phyloP scores from a whole-genome alignment of 1,140 invertebrate genomes.

The Drosophila punjabiensis region DNA sequence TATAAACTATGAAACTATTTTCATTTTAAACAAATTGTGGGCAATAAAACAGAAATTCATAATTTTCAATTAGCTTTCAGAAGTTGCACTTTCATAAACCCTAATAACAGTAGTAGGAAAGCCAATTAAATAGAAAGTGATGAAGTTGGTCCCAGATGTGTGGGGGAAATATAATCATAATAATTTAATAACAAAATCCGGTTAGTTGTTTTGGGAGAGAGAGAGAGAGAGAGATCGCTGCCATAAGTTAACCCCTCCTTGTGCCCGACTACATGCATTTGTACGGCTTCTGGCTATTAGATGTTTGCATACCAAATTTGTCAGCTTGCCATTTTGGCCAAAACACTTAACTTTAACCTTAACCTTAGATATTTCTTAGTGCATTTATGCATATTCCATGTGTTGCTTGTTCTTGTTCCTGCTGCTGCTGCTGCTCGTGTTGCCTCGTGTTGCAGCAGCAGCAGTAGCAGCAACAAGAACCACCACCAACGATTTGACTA shows the following conservation, averaged over 20 bases:
- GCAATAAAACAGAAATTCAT: not conserved
- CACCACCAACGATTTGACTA: constrained; percentile 67
- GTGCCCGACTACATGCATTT: not conserved
- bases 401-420: constrained; percentile 27
- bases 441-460: constrained; percentile 10
- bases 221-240: constrained; percentile 12
- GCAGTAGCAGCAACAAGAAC: constrained; percentile 4
- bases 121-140: constrained; percentile 7
- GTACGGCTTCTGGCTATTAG: constrained; percentile 28
- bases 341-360: constrained; percentile 73
- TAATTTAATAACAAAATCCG: constrained; percentile 36
- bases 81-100: not conserved
- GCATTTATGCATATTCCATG: constrained; percentile 70
- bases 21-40: not conserved
- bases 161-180: constrained; percentile 20
- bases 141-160: constrained; percentile 1
- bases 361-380: constrained; percentile 64
- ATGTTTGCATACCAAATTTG: constrained; percentile 49
- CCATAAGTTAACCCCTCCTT: constrained; percentile 30
- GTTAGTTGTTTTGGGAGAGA: constrained; percentile 3
- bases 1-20: constrained; percentile 2
- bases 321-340: constrained; percentile 52
- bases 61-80: not conserved
- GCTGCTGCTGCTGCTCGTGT: constrained; percentile 4
- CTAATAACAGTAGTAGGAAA: constrained; percentile 1